A percentile compares a stretch with the other conserved stretches of the same genome.
Evolutionary conservation across 2,888 invertebrate species (phyloP).

Genomic region (Eristalis pertinax): DNA sequence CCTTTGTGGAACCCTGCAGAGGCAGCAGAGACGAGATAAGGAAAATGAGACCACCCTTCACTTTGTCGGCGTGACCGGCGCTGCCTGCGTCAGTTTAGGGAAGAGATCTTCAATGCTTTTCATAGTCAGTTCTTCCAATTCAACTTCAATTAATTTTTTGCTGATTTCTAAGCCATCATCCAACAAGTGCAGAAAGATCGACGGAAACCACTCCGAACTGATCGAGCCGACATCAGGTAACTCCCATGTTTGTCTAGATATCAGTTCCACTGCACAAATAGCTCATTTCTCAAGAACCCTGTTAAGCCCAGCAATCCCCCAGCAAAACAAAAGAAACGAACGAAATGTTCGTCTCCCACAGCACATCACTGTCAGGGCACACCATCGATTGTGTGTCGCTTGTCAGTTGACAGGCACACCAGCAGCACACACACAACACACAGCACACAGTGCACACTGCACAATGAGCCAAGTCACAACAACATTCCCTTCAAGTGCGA

Average conservation of each 20-base stretch:
- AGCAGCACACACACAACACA: slow-evolving; percentile 7
- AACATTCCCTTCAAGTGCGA: slow-evolving; percentile 65
- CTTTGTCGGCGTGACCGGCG: too few species aligned
- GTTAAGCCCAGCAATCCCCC: neutral
- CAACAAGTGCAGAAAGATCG: too few species aligned
- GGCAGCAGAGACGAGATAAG: too few species aligned
- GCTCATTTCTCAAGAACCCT: neutral
- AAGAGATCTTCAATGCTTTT: too few species aligned
- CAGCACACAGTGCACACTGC: slow-evolving; percentile 3
- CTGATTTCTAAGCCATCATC: too few species aligned
- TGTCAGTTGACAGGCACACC: slow-evolving; percentile 64
- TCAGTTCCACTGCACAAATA: neutral
- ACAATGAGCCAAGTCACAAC: slow-evolving; percentile 40
- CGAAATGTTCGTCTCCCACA: slow-evolving; percentile 60
- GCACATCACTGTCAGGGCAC: slow-evolving; percentile 67
- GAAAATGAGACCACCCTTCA: too few species aligned
- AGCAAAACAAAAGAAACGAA: slow-evolving; percentile 1
- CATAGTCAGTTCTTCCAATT: too few species aligned
- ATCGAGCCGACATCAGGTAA: neutral
- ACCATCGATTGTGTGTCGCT: slow-evolving; percentile 68
- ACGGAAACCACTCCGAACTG: neutral
- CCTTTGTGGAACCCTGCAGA: too few species aligned
- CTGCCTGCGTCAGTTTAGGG: too few species aligned
- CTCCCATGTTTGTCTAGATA: neutral
- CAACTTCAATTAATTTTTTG: too few species aligned